These are phyloP conservation scores for Celastrina argiolus DNA, from an alignment of 2,888 invertebrate genomes.

Conservation along the genomic window DNA sequence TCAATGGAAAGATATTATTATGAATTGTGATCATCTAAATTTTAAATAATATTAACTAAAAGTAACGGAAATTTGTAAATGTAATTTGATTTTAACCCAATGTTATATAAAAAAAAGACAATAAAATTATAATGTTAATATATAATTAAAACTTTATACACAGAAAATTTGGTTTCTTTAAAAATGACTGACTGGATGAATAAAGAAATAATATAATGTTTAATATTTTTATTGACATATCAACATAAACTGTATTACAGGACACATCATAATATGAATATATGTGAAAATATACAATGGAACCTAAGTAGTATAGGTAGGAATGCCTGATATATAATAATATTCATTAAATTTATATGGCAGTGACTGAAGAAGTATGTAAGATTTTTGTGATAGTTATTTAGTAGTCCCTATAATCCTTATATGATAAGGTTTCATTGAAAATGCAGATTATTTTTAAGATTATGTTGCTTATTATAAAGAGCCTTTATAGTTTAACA, in stretches of 20 bases:
- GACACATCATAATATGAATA: constrained; percentile 67
- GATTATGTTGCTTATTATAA: constrained; percentile 35
- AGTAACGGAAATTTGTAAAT: background rate
- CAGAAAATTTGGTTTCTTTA: background rate
- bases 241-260: constrained; percentile 69
- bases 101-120: constrained; percentile 5
- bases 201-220: constrained; percentile 33
- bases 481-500: constrained; percentile 31
- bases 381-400: background rate
- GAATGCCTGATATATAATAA: constrained; percentile 53
- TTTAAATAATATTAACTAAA: background rate
- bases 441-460: constrained; percentile 37
- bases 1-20: background rate
- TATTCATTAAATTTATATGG: constrained; percentile 55
- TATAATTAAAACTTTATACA: constrained; percentile 9
- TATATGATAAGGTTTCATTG: constrained; percentile 20
- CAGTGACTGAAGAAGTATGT: constrained; percentile 54
- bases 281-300: constrained; percentile 73
- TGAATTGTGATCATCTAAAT: background rate
- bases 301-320: constrained; percentile 65
- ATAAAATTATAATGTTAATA: constrained; percentile 6
- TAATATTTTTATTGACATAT: constrained; percentile 67
- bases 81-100: background rate
- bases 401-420: background rate
- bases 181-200: background rate